Conservation (phyloP, 1,140 invertebrate species). For the Ostrea denselamellosa region DNA sequence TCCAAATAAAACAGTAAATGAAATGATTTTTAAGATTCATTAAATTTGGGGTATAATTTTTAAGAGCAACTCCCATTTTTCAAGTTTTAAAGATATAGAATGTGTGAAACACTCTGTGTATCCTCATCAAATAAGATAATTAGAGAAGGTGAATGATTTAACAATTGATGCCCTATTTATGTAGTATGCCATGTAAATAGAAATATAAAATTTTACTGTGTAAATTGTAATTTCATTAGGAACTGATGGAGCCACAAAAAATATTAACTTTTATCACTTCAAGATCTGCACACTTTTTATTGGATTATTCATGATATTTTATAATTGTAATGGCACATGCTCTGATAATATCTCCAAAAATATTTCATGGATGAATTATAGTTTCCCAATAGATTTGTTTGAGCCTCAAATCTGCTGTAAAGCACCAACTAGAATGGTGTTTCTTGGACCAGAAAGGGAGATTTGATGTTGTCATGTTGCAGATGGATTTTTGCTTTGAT, state of each 20-base stretch:
- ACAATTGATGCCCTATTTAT: neutral
- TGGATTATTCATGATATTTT: slow-evolving; percentile 18
- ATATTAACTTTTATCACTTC: neutral
- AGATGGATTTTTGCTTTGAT: slow-evolving; percentile 24
- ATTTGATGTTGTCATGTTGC: slow-evolving; percentile 16
- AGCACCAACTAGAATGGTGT: neutral
- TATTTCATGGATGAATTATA: slow-evolving; percentile 16
- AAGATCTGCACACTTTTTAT: slow-evolving; percentile 8
- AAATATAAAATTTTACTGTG: neutral
- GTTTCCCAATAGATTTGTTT: neutral
- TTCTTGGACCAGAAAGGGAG: slow-evolving; percentile 17
- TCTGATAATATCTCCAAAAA: slow-evolving; percentile 19
- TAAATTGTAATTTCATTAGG: neutral
- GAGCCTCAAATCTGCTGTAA: neutral
- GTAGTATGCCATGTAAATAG: neutral
- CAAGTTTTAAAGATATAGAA: too few species aligned
- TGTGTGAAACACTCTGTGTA: too few species aligned
- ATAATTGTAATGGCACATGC: neutral
- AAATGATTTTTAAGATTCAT: too few species aligned
- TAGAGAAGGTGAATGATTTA: neutral
- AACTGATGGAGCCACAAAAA: neutral
- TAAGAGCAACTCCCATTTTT: too few species aligned
- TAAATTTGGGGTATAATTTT: too few species aligned
- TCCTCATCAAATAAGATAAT: neutral
- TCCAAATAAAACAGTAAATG: too few species aligned